Evolutionary conservation across 2,888 invertebrate species (phyloP).

Genomic region (Perizoma affinitatum): DNA sequence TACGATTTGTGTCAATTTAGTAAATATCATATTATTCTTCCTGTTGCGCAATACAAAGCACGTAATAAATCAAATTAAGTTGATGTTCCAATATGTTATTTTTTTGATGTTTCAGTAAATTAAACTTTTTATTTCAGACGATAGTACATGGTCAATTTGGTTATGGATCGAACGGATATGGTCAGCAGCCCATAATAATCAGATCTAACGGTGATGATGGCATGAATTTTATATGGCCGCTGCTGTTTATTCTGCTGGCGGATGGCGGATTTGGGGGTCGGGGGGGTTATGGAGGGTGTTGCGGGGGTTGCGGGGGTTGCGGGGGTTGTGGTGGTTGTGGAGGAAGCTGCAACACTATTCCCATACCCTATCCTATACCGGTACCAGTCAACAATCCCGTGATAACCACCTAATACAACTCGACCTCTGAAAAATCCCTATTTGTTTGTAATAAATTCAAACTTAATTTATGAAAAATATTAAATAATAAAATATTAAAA

Average conservation of each 20-base stretch:
- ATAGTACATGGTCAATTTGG: constrained; percentile 52
- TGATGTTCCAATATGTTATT: no score
- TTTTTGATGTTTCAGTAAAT: constrained; percentile 1
- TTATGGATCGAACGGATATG: constrained; percentile 43
- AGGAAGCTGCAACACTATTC: constrained; percentile 45
- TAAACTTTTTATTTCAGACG: constrained; percentile 43
- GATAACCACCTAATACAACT: constrained; percentile 27
- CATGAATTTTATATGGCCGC: constrained; percentile 49
- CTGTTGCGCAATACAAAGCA: no score
- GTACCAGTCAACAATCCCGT: constrained; percentile 49
- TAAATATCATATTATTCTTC: no score
- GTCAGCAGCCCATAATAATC: constrained; percentile 55
- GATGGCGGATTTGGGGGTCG: constrained; percentile 45
- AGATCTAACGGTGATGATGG: constrained; percentile 50
- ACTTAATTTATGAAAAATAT: no score
- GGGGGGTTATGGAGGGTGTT: constrained; percentile 37
- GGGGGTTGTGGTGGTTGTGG: constrained; percentile 41
- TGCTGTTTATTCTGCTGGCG: constrained; percentile 53
- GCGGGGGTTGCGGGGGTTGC: constrained; percentile 40
- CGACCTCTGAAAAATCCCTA: no score
- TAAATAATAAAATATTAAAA: no score
- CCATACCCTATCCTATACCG: constrained; percentile 58
- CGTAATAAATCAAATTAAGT: no score
- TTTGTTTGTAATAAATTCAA: no score
- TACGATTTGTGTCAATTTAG: no score